Conservation (phyloP, 2,797 vertebrate species). For the Coilia nasus region DNA sequence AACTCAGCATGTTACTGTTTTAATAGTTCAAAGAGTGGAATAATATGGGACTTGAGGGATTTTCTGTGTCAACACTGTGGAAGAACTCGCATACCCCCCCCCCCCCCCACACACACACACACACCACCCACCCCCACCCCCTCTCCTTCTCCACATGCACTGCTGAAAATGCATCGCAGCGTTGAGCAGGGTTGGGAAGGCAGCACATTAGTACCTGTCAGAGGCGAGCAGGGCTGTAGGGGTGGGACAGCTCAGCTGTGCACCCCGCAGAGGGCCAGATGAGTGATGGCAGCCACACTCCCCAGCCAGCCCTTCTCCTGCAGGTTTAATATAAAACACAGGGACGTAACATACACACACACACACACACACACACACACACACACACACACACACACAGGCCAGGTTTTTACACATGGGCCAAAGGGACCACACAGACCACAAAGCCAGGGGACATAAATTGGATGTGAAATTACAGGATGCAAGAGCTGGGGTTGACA, state of each 20-base stretch:
- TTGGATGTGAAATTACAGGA: slow-evolving; percentile 27
- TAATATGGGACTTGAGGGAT: slow-evolving; percentile 36
- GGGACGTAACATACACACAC: background rate
- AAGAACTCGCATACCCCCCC: slow-evolving; percentile 36
- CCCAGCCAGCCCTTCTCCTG: background rate
- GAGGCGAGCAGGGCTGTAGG: slow-evolving; percentile 45
- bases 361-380: background rate
- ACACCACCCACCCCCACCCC: background rate
- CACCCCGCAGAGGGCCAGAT: background rate
- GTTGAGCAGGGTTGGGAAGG: slow-evolving; percentile 47
- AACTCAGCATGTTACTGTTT: slow-evolving; percentile 15
- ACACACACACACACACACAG: background rate
- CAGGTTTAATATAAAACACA: background rate
- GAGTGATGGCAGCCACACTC: slow-evolving; percentile 21
- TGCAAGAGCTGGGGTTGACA: background rate
- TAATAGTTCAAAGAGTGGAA: slow-evolving; percentile 38
- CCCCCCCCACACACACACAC: background rate
- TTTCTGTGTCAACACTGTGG: slow-evolving; percentile 51
- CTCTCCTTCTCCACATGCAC: slow-evolving; percentile 27
- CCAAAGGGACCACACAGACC: slow-evolving; percentile 10
- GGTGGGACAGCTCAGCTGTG: slow-evolving; percentile 29
- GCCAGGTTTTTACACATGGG: background rate
- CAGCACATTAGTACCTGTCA: slow-evolving; percentile 56
- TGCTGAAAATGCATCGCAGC: slow-evolving; percentile 36
- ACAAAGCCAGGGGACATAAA: slow-evolving; percentile 10